A percentile compares a stretch with the other conserved stretches of the same genome.
phyloP scores from a whole-genome alignment of 2,797 vertebrate genomes.

The Apogon hyalosoma region DNA sequence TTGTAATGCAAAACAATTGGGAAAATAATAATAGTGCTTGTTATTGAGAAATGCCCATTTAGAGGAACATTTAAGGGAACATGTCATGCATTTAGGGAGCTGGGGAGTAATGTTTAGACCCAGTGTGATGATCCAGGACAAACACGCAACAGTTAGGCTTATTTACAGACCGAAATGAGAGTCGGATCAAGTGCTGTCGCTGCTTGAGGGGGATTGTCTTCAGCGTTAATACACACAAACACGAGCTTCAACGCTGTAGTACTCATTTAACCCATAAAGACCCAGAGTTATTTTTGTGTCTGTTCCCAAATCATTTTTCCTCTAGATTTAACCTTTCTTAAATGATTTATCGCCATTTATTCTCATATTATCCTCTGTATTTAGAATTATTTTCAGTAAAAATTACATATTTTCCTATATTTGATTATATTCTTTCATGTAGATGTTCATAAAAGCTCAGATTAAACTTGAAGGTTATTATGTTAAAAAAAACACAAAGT shows the following conservation, averaged over 20 bases:
- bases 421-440: too few relatives aligned
- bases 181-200: conserved; percentile 68
- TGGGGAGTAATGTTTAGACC: conserved; percentile 35
- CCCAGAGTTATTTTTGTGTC: too few relatives aligned
- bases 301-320: too few relatives aligned
- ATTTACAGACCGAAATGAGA: conserved; percentile 77
- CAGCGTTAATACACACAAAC: conserved; percentile 54
- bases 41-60: conserved; percentile 32
- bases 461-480: too few relatives aligned
- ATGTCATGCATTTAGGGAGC: conserved; percentile 32
- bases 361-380: too few relatives aligned
- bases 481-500: too few relatives aligned
- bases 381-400: too few relatives aligned
- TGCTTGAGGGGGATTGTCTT: conserved; percentile 64
- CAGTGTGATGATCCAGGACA: conserved; percentile 53
- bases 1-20: conserved; percentile 29
- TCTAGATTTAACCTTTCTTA: too few relatives aligned
- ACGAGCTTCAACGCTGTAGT: neutral
- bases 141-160: conserved; percentile 65
- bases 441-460: too few relatives aligned
- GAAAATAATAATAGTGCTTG: conserved; percentile 32
- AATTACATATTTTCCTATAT: too few relatives aligned
- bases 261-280: too few relatives aligned
- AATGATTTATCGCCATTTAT: too few relatives aligned
- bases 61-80: conserved; percentile 39